Base-by-base conservation (phyloP, 1,140 invertebrate species). In the Wiebesia pumilae region DNA sequence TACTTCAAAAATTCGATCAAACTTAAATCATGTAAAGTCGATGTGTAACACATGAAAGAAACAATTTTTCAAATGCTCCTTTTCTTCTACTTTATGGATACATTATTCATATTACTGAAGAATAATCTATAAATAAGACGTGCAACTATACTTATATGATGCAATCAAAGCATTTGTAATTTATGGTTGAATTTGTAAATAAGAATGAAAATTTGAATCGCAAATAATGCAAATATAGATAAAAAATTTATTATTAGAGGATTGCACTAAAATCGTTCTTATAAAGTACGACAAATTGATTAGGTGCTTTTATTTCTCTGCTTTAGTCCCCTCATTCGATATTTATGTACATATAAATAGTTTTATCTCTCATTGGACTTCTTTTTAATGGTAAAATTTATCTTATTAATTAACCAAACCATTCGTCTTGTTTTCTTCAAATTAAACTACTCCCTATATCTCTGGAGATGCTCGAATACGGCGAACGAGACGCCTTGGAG, bases 371-470 rank as follows among this genome's bases (percentile, higher is more conserved):
- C 2, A 54, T 16, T 54, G 19, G 51, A 10, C 51, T 12, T 54
- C 19, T 54, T 4, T 62, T 62, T 14, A 62, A 27, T 24, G 10
- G 4, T 24, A 62, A 27, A 62, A 62, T 62, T 62, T 24, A 62
- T 3, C 2, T n/a, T 65, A 69, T 81, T 81, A 81, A 40, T 81
- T 65, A 81, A 47, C 1, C 16, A 81, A 81, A 81, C 80, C 24
- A 69, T 24, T 43, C 30, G 6, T 27, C 38, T 35, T 51, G n/a
- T 71, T 54, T 71, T 43, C 67, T 73, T 21, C 21, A 54, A 82
- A 82, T 69, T 54, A 82, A 82, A 82, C 47, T 51, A 82, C 43
- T 43, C 21, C 21, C 27, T 27, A 43, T 75, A 33, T 27, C 21
- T n/a, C 40, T n/a, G 0, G 21, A 43, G 19, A 24, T 33, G 9